Base-by-base conservation (phyloP, 1,140 invertebrate species). In the Brachionus manjavacas region DNA sequence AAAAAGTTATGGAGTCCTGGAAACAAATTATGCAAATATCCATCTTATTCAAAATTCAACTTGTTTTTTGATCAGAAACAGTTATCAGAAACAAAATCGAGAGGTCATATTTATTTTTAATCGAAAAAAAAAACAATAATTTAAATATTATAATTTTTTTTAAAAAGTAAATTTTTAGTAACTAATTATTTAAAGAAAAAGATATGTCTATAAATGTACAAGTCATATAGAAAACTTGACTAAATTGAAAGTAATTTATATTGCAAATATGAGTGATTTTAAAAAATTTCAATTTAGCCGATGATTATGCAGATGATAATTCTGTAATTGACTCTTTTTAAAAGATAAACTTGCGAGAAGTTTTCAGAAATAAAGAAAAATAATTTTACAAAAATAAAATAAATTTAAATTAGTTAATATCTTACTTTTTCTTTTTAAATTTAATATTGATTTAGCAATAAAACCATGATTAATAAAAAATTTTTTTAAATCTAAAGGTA, bases 261-360 rank as follows among this genome's bases (percentile, higher is more conserved):
- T 35, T 35, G 14, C 72, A 76, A 76, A 46, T 46, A 49, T 76
- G 46, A 49, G 12, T 76, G 3, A 31, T 46, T 23, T 49, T 11
- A 49, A 25, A n/a, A 16, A 25, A 76, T 76, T 49, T 76, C 46
- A 25, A 6, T 4, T 14, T 52, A 31, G 72, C 28, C 43, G 72
- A 76, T 76, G 72, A 43, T 31, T 14, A 49, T 76, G 23, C 72
- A 1, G 52, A 25, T 52, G 1, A 76, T 25, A 9, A 76, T 76
- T 76, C 43, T 76, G 72, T 52, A 76, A 43, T 76, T 28, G 72
- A 52, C 25, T 49, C 16, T 49, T 25, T 49, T 14, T 7, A 76
- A 25, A 52, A 16, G 8, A n/a, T 76, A n/a, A 76, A 52, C 72
- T 76, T 43, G 72, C 46, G 72, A 20, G 72, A 76, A 76, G 49